Percentiles rank a stretch among this genome's conserved stretches.
Evolutionary conservation across 2,888 invertebrate species (phyloP).

Genomic region (Cephus runcator): DNA sequence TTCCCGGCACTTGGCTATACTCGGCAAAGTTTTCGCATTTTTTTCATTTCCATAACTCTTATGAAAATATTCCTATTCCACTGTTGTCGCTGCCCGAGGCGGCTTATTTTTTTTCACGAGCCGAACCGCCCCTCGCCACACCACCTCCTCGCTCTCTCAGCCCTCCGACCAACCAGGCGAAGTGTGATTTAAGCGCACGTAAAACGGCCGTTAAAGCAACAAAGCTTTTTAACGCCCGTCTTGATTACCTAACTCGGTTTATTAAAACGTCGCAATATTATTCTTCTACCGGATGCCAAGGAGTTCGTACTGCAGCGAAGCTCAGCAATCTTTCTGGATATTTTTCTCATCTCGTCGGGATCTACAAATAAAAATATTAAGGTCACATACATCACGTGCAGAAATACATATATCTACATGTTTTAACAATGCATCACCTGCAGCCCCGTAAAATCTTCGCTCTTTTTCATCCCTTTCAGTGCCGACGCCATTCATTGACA

Average conservation of each 20-base stretch:
- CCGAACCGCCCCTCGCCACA: neutral
- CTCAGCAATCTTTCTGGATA: neutral
- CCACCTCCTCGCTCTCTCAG: slow-evolving; percentile 20
- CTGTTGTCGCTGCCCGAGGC: slow-evolving; percentile 22
- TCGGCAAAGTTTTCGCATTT: slow-evolving; percentile 58
- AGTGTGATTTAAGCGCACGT: slow-evolving; percentile 64
- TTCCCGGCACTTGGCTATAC: slow-evolving; percentile 11
- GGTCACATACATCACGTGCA: neutral
- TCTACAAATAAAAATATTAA: neutral
- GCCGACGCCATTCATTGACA: neutral
- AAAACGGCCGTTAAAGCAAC: slow-evolving; percentile 64
- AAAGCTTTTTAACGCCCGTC: slow-evolving; percentile 60
- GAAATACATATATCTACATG: neutral
- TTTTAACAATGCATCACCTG: neutral
- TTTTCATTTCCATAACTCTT: slow-evolving; percentile 58
- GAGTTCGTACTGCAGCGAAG: neutral
- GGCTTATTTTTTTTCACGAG: slow-evolving; percentile 26
- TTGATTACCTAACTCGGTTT: slow-evolving; percentile 64
- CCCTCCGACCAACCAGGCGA: slow-evolving; percentile 34
- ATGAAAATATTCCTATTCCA: slow-evolving; percentile 61
- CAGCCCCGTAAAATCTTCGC: neutral
- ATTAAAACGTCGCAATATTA: slow-evolving; percentile 63
- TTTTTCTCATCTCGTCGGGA: too few species aligned
- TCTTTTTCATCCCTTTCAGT: neutral
- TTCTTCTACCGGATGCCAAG: slow-evolving; percentile 26